Conservation (phyloP, 2,888 invertebrate species). For the Cheilosia soror region DNA sequence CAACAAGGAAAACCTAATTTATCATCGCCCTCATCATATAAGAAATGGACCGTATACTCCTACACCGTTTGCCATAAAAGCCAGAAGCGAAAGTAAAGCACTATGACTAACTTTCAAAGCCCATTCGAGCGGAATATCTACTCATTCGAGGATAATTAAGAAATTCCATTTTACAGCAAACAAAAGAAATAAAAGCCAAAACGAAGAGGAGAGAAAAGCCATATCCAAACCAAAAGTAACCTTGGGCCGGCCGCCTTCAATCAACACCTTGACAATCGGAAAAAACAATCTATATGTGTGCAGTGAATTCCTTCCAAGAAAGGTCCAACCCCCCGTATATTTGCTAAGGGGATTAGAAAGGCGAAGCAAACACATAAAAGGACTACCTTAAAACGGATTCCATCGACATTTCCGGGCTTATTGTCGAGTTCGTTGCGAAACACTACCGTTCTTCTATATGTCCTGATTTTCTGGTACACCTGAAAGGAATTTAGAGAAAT, state of each 20-base stretch:
- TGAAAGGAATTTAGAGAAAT: constrained; percentile 69
- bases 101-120: constrained; percentile 49
- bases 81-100: constrained; percentile 29
- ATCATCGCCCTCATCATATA: constrained; percentile 46
- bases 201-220: constrained; percentile 10
- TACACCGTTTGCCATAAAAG: too few species aligned
- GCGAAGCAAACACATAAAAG: constrained; percentile 47
- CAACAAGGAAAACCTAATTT: constrained; percentile 46
- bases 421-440: constrained; percentile 47
- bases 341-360: constrained; percentile 56
- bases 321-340: constrained; percentile 23
- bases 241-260: constrained; percentile 57
- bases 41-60: constrained; percentile 22
- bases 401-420: constrained; percentile 69
- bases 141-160: constrained; percentile 71
- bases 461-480: constrained; percentile 34
- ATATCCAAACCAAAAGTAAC: constrained; percentile 43
- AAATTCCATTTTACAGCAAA: constrained; percentile 60
- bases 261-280: constrained; percentile 72
- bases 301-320: constrained; percentile 26
- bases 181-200: neutral
- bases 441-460: neutral
- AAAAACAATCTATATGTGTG: constrained; percentile 65
- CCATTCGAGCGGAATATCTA: constrained; percentile 41
- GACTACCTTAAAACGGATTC: constrained; percentile 56